phyloP scores from a whole-genome alignment of 1,140 invertebrate species.

The Brachionus paranguensis region DNA sequence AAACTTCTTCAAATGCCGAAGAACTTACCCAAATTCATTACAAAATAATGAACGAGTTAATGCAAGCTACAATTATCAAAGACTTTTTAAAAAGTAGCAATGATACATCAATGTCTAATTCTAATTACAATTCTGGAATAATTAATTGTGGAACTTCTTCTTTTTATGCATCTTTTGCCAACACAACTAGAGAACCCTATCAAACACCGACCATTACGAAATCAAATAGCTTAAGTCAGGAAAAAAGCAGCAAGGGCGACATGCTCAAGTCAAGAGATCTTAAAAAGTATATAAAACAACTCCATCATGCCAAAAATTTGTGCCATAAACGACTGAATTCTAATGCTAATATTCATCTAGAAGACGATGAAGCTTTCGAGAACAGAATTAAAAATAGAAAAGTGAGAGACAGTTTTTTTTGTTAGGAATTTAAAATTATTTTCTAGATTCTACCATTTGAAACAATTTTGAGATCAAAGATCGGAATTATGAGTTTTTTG shows the following conservation, averaged over 20 bases:
- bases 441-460: conserved; percentile 27
- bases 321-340: conserved; percentile 72
- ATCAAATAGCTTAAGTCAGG: conserved; percentile 53
- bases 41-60: conserved; percentile 80
- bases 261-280: conserved; percentile 58
- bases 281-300: conserved; percentile 63
- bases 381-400: conserved; percentile 44
- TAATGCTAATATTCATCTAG: conserved; percentile 71
- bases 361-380: conserved; percentile 44
- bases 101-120: conserved; percentile 43
- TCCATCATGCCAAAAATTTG: conserved; percentile 64
- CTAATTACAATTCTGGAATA: conserved; percentile 24
- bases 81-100: conserved; percentile 73
- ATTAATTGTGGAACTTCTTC: conserved; percentile 32
- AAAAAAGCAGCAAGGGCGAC: conserved; percentile 58
- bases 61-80: conserved; percentile 83
- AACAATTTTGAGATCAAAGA: neutral
- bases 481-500: neutral
- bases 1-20: conserved; percentile 71
- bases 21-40: conserved; percentile 76
- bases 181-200: neutral
- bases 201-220: conserved; percentile 54
- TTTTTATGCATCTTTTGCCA: conserved; percentile 46
- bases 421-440: neutral
- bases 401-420: conserved; percentile 43